These are phyloP conservation scores for Thomomys bottae DNA, from an alignment of 2,113 vertebrate species.

Conservation along the genomic window DNA sequence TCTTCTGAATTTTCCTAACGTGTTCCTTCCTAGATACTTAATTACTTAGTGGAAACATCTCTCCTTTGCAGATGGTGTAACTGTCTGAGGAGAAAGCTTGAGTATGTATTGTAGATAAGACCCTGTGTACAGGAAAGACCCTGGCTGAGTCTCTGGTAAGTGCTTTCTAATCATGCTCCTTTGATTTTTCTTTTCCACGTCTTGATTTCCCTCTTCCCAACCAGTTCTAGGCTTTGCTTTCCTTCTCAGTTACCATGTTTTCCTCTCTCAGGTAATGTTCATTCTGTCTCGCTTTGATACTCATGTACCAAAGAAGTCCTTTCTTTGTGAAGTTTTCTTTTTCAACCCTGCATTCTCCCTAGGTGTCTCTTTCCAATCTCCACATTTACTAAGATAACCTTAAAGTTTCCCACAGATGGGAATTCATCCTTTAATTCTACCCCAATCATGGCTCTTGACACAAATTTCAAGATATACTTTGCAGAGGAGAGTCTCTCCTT, in stretches of 20 bases:
- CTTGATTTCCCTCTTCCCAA: not conserved
- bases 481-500: not conserved
- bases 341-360: not conserved
- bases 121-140: not conserved
- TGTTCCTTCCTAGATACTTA: not conserved
- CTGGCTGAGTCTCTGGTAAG: not conserved
- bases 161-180: not conserved
- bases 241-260: not conserved
- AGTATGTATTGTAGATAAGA: fast-evolving
- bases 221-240: not conserved
- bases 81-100: not conserved
- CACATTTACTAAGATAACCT: not conserved
- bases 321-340: constrained; percentile 18
- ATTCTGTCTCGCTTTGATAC: not conserved
- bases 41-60: not conserved
- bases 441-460: not conserved
- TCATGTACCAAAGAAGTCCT: not conserved
- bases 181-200: not conserved
- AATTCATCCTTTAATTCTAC: not conserved
- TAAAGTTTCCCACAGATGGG: not conserved
- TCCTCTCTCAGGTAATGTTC: not conserved
- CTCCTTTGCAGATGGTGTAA: constrained; percentile 5
- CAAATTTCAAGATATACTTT: not conserved
- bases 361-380: not conserved
- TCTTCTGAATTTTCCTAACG: not conserved